Evolutionary conservation across 2,888 invertebrate species (phyloP).

Genomic region (Chirona hameri): DNA sequence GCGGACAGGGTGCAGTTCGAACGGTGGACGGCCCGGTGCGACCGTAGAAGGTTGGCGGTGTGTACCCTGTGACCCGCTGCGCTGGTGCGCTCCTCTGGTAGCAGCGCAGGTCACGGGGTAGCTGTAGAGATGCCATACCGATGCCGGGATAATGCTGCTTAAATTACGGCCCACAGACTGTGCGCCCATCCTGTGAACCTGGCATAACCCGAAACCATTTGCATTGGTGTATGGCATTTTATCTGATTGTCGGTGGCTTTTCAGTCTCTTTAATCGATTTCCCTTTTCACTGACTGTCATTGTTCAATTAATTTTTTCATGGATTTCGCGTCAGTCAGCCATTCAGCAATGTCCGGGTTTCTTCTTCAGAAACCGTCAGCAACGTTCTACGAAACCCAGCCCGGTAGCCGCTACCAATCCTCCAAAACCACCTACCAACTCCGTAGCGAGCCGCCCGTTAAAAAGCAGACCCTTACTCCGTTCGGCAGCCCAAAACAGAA

Average conservation of each 20-base stretch:
- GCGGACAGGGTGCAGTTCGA: neutral
- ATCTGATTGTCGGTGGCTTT: neutral
- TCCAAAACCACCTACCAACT: neutral
- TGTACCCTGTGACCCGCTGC: too few relatives aligned
- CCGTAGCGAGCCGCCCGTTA: too few relatives aligned
- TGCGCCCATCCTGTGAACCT: neutral
- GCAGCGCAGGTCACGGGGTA: too few relatives aligned
- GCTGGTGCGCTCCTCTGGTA: too few relatives aligned
- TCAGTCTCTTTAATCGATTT: neutral
- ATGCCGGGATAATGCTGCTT: too few relatives aligned
- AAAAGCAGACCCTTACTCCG: neutral
- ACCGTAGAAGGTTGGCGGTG: too few relatives aligned
- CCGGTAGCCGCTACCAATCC: neutral
- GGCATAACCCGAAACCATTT: neutral
- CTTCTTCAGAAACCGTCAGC: neutral
- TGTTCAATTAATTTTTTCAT: neutral
- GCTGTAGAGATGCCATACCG: too few relatives aligned
- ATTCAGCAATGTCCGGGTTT: neutral
- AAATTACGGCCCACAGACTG: too few relatives aligned
- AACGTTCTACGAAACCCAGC: neutral
- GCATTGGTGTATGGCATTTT: neutral
- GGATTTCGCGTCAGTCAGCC: neutral
- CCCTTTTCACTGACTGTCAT: neutral
- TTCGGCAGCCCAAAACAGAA: neutral
- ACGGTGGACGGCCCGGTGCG: neutral